Percentiles rank a stretch among this genome's conserved stretches.
Evolutionary conservation across 2,113 vertebrate species (phyloP).

Genomic region (Tragulus kanchil): DNA sequence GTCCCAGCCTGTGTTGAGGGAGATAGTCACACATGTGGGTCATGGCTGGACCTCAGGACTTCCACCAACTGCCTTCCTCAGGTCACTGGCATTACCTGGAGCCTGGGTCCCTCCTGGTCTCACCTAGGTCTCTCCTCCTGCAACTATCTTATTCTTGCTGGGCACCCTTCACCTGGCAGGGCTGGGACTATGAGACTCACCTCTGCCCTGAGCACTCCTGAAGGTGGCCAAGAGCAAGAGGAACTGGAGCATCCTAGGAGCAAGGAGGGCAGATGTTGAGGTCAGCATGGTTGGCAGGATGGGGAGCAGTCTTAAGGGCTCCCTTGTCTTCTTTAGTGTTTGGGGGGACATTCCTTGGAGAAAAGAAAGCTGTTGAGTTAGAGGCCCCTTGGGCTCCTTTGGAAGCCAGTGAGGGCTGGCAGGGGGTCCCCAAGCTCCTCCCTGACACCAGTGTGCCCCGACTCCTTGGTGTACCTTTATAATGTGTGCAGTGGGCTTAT

Average conservation of each 20-base stretch:
- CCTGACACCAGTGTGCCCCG: background rate
- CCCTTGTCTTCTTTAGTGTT: background rate
- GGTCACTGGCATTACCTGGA: background rate
- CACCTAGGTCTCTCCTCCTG: background rate
- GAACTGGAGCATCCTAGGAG: accelerated
- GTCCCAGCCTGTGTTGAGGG: background rate
- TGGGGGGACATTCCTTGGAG: background rate
- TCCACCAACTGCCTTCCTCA: background rate
- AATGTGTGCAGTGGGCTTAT: too few relatives aligned
- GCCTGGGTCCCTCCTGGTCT: too few relatives aligned
- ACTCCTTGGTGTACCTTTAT: background rate
- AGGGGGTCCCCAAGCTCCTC: background rate
- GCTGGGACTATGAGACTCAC: background rate
- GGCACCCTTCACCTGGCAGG: background rate
- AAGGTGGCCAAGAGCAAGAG: background rate
- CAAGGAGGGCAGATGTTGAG: accelerated
- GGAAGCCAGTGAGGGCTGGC: background rate
- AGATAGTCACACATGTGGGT: accelerated
- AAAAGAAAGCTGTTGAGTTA: background rate
- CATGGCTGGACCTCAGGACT: background rate
- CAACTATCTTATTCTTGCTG: accelerated
- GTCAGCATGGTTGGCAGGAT: background rate
- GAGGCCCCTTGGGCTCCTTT: background rate
- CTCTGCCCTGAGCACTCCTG: background rate
- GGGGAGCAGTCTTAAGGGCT: background rate